Evolutionary conservation across 2,888 invertebrate species (phyloP).

Genomic region (Patella pellucida): DNA sequence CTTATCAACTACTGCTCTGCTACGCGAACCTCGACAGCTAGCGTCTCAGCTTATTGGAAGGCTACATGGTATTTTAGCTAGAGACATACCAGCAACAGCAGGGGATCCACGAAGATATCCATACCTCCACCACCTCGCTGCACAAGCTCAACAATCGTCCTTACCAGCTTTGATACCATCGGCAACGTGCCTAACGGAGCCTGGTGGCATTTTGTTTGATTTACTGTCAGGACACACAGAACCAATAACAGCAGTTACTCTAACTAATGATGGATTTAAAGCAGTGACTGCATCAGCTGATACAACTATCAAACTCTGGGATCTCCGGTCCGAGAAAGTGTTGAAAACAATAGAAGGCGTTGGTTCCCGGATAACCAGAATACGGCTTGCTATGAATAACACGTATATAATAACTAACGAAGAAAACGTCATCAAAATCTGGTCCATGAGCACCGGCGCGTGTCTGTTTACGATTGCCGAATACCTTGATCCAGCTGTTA

Average conservation of each 20-base stretch:
- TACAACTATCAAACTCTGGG: conserved; percentile 67
- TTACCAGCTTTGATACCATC: conserved; percentile 64
- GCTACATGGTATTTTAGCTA: conserved; percentile 65
- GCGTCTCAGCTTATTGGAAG: conserved; percentile 79
- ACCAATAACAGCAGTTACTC: conserved; percentile 62
- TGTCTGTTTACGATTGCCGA: conserved; percentile 50
- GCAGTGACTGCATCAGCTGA: conserved; percentile 65
- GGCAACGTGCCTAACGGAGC: conserved; percentile 62
- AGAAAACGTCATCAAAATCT: conserved; percentile 53
- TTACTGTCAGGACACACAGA: conserved; percentile 64
- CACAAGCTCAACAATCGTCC: conserved; percentile 54
- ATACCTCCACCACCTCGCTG: conserved; percentile 53
- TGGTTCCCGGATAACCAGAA: conserved; percentile 54
- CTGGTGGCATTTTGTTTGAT: conserved; percentile 65
- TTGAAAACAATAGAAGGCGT: conserved; percentile 56
- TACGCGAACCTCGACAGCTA: conserved; percentile 87
- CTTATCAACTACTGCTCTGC: conserved; percentile 80
- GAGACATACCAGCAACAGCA: conserved; percentile 59
- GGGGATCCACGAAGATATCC: conserved; percentile 65
- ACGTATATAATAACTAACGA: conserved; percentile 60
- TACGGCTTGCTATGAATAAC: conserved; percentile 52
- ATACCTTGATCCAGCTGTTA: conserved; percentile 60
- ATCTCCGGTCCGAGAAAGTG: conserved; percentile 62
- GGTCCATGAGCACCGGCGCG: conserved; percentile 52
- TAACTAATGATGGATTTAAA: conserved; percentile 60